A percentile compares a stretch with the other conserved stretches of the same genome.
These are phyloP conservation scores for Blera fallax DNA, from an alignment of 2,888 invertebrate species.

Conservation along the genomic window DNA sequence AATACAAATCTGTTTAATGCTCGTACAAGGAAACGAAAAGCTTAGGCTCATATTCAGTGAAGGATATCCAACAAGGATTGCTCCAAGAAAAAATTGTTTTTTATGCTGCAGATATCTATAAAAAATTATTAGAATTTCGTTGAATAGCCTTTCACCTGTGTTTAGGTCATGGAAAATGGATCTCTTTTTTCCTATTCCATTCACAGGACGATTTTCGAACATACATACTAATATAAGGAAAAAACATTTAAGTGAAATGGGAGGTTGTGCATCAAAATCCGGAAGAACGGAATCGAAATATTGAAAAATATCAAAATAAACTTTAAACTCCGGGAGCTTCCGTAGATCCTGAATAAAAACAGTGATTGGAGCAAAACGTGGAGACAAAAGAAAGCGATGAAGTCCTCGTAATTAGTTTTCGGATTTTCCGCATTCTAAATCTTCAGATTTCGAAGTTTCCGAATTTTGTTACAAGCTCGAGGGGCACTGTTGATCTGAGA, in stretches of 20 bases:
- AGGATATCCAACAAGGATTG: background rate
- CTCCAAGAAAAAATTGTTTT: background rate
- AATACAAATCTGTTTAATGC: background rate
- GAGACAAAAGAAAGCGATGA: too few species aligned
- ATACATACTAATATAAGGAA: slow-evolving; percentile 23
- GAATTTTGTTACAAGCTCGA: background rate
- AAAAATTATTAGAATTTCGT: slow-evolving; percentile 32
- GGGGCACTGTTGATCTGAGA: too few species aligned
- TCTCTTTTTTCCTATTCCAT: background rate
- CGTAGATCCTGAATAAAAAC: too few species aligned
- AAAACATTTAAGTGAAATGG: background rate
- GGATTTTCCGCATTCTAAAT: too few species aligned
- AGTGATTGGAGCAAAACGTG: too few species aligned
- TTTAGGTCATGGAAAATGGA: slow-evolving; percentile 16
- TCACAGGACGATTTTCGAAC: slow-evolving; percentile 1
- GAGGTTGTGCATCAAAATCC: background rate
- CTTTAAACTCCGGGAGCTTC: background rate
- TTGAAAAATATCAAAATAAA: too few species aligned
- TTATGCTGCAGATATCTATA: background rate
- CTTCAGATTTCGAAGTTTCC: too few species aligned
- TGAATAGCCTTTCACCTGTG: slow-evolving; percentile 41
- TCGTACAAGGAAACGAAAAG: background rate
- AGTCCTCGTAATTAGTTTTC: too few species aligned
- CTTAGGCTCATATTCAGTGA: background rate
- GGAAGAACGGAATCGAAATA: too few species aligned